These are phyloP conservation scores for Pluvianellus socialis DNA, from an alignment of 2,113 vertebrate species.

Conservation along the genomic window DNA sequence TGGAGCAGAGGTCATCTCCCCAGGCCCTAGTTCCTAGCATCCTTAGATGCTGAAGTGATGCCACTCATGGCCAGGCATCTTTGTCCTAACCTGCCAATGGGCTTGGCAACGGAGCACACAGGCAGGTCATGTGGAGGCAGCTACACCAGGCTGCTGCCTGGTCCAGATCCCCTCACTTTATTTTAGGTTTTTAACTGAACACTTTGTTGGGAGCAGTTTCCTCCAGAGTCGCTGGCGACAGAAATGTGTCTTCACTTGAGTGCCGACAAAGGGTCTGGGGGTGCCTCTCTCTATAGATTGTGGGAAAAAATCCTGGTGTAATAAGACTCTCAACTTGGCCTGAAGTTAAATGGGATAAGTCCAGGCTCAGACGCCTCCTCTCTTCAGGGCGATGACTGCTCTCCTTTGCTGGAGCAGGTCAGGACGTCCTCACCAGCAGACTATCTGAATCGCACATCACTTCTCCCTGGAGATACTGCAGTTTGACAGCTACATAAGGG, in stretches of 20 bases:
- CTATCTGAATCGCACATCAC: background rate
- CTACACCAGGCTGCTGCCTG: background rate
- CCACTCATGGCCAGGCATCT: background rate
- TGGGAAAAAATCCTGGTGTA: background rate
- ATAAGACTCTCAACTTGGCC: background rate
- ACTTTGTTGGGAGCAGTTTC: background rate
- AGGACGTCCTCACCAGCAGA: background rate
- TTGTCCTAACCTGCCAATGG: background rate
- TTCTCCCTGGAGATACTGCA: background rate
- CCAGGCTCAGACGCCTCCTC: background rate
- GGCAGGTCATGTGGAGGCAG: background rate
- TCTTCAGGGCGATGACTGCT: background rate
- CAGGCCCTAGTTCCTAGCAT: background rate
- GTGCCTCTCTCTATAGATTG: background rate
- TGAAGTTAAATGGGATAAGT: background rate
- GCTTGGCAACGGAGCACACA: background rate
- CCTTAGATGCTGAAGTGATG: background rate
- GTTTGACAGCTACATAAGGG: background rate
- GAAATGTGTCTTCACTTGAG: background rate
- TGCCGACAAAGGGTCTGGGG: background rate
- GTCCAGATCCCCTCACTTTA: background rate
- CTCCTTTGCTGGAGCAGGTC: background rate
- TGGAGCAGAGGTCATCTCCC: background rate
- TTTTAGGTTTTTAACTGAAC: background rate
- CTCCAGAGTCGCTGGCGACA: background rate